Conservation (phyloP, 2,113 vertebrate species). For the Centropus bengalensis region DNA sequence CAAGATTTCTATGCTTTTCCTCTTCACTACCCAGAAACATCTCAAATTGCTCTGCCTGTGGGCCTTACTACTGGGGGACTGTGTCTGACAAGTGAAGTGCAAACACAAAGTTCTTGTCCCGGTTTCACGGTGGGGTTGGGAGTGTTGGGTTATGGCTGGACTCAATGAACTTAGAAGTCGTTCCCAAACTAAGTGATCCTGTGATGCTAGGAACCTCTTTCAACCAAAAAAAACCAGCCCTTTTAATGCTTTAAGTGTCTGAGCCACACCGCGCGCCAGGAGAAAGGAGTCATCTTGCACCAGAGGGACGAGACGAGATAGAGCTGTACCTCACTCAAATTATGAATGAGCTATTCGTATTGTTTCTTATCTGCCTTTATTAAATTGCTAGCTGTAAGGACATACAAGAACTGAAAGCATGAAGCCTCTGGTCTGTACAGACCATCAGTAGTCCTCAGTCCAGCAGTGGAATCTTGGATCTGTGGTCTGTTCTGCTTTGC, state of each 20-base stretch:
- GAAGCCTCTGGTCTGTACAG: neutral
- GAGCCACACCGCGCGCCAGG: neutral
- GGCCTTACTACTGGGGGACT: neutral
- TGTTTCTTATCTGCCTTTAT: neutral
- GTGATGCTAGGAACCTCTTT: neutral
- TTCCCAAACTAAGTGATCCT: no score
- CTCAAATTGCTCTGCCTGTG: accelerated
- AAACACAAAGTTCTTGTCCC: neutral
- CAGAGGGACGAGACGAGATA: no score
- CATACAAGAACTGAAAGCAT: neutral
- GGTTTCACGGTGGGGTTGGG: no score
- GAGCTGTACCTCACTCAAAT: neutral
- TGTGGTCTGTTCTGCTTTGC: neutral
- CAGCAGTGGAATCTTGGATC: neutral
- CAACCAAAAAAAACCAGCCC: neutral
- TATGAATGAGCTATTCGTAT: neutral
- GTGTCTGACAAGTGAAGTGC: accelerated
- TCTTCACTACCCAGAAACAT: neutral
- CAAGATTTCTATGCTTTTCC: neutral
- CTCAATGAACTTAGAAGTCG: no score
- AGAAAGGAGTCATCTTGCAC: neutral
- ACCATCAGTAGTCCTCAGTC: neutral
- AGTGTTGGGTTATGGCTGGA: no score
- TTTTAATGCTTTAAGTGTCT: accelerated
- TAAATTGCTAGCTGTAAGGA: neutral